phyloP scores from a whole-genome alignment of 1,140 invertebrate species.

The Venturia canescens region DNA sequence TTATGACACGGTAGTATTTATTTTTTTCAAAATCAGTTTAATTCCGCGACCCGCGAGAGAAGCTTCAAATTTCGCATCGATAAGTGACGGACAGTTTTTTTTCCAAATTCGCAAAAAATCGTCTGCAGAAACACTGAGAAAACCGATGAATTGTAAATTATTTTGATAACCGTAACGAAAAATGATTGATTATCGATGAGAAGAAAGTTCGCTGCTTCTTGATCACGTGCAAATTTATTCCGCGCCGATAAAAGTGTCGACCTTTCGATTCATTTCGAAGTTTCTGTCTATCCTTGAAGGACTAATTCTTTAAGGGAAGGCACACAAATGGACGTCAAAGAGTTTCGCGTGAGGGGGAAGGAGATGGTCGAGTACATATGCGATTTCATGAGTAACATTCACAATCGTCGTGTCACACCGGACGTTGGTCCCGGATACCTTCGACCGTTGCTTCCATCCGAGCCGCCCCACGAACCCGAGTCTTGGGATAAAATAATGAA shows the following conservation, averaged over 20 bases:
- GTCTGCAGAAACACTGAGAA: too few relatives aligned
- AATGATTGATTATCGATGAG: background rate
- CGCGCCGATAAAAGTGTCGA: too few relatives aligned
- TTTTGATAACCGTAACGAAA: too few relatives aligned
- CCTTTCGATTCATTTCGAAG: too few relatives aligned
- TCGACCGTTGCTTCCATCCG: constrained; percentile 86
- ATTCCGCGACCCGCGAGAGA: too few relatives aligned
- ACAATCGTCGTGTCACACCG: constrained; percentile 90
- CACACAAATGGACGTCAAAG: constrained; percentile 87
- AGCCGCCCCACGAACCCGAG: constrained; percentile 92
- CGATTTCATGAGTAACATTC: constrained; percentile 93
- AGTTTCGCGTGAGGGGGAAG: constrained; percentile 93
- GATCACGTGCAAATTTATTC: too few relatives aligned
- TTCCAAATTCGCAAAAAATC: too few relatives aligned
- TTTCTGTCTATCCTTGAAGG: background rate
- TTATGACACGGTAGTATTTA: background rate
- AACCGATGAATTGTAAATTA: too few relatives aligned
- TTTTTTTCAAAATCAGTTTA: too few relatives aligned
- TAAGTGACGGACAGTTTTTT: too few relatives aligned
- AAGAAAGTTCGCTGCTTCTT: background rate
- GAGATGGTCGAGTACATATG: constrained; percentile 99
- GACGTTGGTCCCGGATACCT: constrained; percentile 96
- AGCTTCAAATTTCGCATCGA: too few relatives aligned
- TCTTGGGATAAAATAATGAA: constrained; percentile 94
- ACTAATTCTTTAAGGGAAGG: background rate